These are phyloP conservation scores for Lordiphosa fenestrarum DNA, from an alignment of 2,888 invertebrate species.

Conservation along the genomic window DNA sequence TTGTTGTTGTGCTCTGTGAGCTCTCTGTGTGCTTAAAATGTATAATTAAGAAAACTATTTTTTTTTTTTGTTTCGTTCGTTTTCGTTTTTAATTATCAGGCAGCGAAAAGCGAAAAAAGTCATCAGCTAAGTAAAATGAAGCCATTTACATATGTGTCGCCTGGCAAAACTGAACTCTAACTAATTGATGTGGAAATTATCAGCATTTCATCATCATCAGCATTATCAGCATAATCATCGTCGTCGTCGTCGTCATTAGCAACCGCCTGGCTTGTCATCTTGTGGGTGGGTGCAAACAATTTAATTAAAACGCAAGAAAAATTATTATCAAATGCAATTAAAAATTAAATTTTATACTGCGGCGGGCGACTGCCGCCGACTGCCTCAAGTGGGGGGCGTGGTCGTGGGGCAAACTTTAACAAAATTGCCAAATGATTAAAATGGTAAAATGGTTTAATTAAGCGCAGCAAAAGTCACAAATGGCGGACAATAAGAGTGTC, in stretches of 20 bases:
- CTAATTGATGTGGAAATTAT: constrained; percentile 15
- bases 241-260: constrained; percentile 4
- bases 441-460: constrained; percentile 72
- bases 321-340: constrained; percentile 67
- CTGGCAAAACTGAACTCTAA: constrained; percentile 12
- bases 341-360: constrained; percentile 58
- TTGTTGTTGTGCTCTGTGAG: neutral
- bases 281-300: constrained; percentile 39
- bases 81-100: neutral
- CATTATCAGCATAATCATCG: constrained; percentile 3
- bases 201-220: neutral
- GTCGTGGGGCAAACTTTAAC: constrained; percentile 23
- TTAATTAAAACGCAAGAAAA: constrained; percentile 63
- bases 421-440: constrained; percentile 50
- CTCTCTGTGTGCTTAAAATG: constrained; percentile 21
- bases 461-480: constrained; percentile 54
- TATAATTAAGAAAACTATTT: constrained; percentile 31
- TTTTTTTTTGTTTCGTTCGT: constrained; percentile 28
- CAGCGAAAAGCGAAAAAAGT: constrained; percentile 11
- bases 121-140: constrained; percentile 32
- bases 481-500: constrained; percentile 67
- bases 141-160: constrained; percentile 25
- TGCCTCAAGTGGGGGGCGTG: constrained; percentile 10
- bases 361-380: constrained; percentile 33
- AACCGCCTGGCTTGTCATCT: constrained; percentile 26